These are phyloP conservation scores for Neolamprologus ventralis DNA, from an alignment of 2,113 vertebrate species.

Conservation along the genomic window DNA sequence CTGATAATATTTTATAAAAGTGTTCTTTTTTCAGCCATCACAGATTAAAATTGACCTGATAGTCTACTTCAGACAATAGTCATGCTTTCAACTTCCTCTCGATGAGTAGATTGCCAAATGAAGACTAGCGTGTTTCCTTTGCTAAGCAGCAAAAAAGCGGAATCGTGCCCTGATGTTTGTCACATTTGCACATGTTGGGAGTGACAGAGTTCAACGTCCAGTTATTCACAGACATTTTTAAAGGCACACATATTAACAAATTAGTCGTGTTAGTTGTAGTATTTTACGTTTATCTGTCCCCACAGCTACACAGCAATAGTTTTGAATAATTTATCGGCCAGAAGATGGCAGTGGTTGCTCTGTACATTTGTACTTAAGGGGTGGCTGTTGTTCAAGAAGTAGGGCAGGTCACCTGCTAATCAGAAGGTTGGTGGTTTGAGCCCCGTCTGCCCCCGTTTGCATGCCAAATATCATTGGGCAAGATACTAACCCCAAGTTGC, in stretches of 20 bases:
- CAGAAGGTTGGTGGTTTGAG: neutral
- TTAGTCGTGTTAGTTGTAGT: neutral
- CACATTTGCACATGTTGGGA: neutral
- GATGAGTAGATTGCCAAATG: slow-evolving; percentile 59
- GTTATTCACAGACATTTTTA: neutral
- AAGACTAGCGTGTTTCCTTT: slow-evolving; percentile 45
- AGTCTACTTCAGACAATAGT: neutral
- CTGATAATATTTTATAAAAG: neutral
- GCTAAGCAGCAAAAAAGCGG: slow-evolving; percentile 50
- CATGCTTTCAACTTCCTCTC: slow-evolving; percentile 51
- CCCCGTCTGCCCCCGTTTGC: neutral
- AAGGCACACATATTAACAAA: neutral
- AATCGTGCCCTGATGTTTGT: slow-evolving; percentile 40
- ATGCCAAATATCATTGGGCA: neutral
- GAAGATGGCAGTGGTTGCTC: slow-evolving; percentile 22
- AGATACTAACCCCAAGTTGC: neutral
- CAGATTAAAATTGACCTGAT: neutral
- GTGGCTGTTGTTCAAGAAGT: neutral
- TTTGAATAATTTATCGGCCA: neutral
- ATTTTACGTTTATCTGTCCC: neutral
- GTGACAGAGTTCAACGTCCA: neutral
- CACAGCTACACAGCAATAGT: neutral
- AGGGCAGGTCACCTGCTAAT: neutral
- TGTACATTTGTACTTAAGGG: neutral
- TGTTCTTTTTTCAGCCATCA: neutral